Conservation (phyloP, 2,113 vertebrate genomes). For the Mus spicilegus region DNA sequence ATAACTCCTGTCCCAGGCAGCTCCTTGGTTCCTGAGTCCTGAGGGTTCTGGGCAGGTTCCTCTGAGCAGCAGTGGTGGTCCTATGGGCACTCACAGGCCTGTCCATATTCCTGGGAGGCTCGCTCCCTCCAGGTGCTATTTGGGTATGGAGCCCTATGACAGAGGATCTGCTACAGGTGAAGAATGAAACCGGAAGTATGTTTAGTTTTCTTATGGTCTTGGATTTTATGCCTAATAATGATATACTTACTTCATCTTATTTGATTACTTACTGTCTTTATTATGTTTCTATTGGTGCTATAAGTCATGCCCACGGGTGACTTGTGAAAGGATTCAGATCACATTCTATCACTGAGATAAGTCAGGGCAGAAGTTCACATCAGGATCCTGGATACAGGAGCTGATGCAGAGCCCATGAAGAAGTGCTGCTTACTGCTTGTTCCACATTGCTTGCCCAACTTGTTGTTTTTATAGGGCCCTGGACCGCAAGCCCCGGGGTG, state of each 20-base stretch:
- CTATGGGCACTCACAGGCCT: too few species aligned
- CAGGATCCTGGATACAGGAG: background rate
- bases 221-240: constrained; percentile 30
- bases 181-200: too few species aligned
- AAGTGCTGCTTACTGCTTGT: background rate
- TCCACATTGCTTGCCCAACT: background rate
- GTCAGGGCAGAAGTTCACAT: background rate
- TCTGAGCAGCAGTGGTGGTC: too few species aligned
- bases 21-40: too few species aligned
- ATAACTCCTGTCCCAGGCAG: too few species aligned
- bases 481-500: background rate
- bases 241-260: constrained; percentile 31
- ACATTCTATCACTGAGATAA: background rate
- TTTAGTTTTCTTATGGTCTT: constrained; percentile 2
- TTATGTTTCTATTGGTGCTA: background rate
- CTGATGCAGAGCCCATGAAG: background rate
- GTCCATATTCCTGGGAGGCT: too few species aligned
- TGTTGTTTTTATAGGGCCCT: background rate
- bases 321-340: background rate
- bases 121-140: too few species aligned
- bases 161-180: too few species aligned
- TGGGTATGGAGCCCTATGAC: too few species aligned
- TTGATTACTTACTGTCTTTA: background rate
- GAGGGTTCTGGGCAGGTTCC: too few species aligned
- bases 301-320: background rate